Evolutionary conservation across 1,140 invertebrate genomes (phyloP).

Genomic region (Ceratina calcarata): DNA sequence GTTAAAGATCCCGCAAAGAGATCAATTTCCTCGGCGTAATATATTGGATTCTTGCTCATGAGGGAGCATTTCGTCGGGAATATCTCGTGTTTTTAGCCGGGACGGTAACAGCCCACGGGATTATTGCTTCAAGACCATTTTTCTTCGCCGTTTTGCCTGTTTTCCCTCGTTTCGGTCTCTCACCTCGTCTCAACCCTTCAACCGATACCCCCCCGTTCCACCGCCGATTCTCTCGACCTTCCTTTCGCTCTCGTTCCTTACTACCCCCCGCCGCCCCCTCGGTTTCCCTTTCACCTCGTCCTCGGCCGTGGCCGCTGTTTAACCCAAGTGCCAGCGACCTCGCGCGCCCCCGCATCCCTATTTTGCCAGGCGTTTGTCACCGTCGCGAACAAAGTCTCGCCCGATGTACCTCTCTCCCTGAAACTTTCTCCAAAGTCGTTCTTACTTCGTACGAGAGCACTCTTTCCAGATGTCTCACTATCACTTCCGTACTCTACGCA

Average conservation of each 20-base stretch:
- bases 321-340: constrained; percentile 42
- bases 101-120: not conserved
- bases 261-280: constrained; percentile 13
- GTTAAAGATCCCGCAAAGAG: no score
- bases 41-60: not conserved
- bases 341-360: constrained; percentile 37
- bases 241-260: constrained; percentile 3
- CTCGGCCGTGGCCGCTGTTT: constrained; percentile 13
- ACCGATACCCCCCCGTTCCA: not conserved
- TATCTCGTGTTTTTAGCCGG: not conserved
- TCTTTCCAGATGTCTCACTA: not conserved
- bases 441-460: not conserved
- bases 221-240: constrained; percentile 1
- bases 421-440: not conserved
- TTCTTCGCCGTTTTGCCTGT: constrained; percentile 8
- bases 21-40: not conserved
- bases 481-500: no score
- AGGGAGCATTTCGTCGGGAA: not conserved
- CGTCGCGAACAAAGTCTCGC: constrained; percentile 58
- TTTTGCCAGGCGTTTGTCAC: constrained; percentile 65
- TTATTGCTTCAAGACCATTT: constrained; percentile 27
- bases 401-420: not conserved
- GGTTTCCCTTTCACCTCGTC: constrained; percentile 37
- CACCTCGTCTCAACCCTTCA: constrained; percentile 38
- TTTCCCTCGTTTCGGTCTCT: constrained; percentile 19